Base-by-base conservation (phyloP, 2,888 invertebrate species). In the Nomada ferruginata region DNA sequence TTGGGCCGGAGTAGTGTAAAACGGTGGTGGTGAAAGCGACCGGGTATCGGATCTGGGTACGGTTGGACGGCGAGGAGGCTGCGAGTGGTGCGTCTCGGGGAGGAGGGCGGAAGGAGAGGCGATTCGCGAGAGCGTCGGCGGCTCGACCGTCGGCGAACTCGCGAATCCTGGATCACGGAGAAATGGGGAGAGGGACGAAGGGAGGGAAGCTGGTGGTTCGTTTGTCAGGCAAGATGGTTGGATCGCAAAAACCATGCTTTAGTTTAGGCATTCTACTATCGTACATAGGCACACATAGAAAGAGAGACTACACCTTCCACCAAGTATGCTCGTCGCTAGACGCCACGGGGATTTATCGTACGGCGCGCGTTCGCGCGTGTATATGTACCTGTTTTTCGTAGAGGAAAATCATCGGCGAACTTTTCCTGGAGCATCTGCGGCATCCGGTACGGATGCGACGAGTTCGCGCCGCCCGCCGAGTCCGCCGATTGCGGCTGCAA, bases 361-460 rank as follows among this genome's bases (percentile, higher is more conserved):
- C 44, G 57, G 65, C 26, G 36, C 13, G 26, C 2, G 9, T 20
- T 1, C 13, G 18, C 53, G 71, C 18, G 72, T 47, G 23, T 44
- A 44, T 74, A 85, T 95, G 94, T 94, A 99, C 98, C 98, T 95
- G 98, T 98, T 95, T 99, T 99, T 90, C 98, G 94, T 61, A 99
- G 95, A 69, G 98, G 98, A 94, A 98, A 98, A 95, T 98, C 98
- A 82, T 96, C 96, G 84, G 96, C 96, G 87, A 96, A 95, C 85
- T 94, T 95, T 92, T 94, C 92, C 93, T 95, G 90, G 90, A 95
- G 95, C 85, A 96, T 94, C 88, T 96, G 96, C 60, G 96, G 95
- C 94, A 96, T 95, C 91, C 96, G 95, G 94, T 96, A 96, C 1
- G 96, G 96, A 94, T 96, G 96, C 86, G 96, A 95, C 83, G 95